Base-by-base conservation (phyloP, 2,113 vertebrate species). In the Aldabrachelys gigantea region DNA sequence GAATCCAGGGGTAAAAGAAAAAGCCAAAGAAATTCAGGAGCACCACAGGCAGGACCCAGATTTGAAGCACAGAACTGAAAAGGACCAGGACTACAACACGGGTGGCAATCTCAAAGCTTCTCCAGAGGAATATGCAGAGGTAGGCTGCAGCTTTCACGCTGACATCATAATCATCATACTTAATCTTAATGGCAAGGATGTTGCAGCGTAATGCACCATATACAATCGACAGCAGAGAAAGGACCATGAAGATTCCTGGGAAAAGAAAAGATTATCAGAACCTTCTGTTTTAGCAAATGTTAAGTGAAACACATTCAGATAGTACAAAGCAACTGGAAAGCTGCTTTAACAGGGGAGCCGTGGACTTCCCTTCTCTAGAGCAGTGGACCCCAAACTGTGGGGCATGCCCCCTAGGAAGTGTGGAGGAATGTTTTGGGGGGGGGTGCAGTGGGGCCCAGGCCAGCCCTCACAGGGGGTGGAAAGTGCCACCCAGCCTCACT, bases 161-260 rank as follows among this genome's bases (percentile, higher is more conserved):
- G 94, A 99, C 91, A 10, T 99, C 99, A 0, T 99, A 99, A 83
- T 99, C 99, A 4, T 99, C 99, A 1, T 99, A 99, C 95, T 99
- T 99, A 82, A 99, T 99, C 98, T 99, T 99, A 92, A 99, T 99
- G 84, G 99, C 99, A 96, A 99, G 98, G 97, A 99, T 99, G 98
- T 99, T 99, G 98, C 99, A 99, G 93, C 99, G 99, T 84, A 99
- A 97, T 16, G 99, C 99, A 16, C 99, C 99, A 1, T 99, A 99
- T 35, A 99, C 99, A 53, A 99, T 99, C 13, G 99, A 99, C 82
- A 99, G 98, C 41, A 99, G 98, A 69, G 99, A 99, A 83, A 99
- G 98, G 54, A 98, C 95, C 99, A 99, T 99, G 92, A 99, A 98
- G 47, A 99, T 91, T 87, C 99, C 99, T 99, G 97, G 88, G 89